Percentiles rank a stretch among this genome's conserved stretches.
phyloP scores from a whole-genome alignment of 64 coral and sea anemone genomes.

The Dendrophyllia cribrosa region DNA sequence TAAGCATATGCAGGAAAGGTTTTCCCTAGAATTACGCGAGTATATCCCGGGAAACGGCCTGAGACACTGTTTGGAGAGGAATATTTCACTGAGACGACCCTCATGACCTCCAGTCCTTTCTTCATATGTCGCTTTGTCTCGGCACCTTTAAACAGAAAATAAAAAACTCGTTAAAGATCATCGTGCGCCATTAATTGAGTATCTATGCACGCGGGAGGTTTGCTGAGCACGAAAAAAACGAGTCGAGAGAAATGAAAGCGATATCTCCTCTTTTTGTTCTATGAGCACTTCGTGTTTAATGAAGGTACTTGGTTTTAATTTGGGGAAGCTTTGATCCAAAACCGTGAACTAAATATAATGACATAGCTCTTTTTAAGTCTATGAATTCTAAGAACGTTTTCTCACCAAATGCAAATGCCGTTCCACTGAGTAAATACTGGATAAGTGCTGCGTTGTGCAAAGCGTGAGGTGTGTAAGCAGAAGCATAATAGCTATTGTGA shows the following conservation, averaged over 20 bases:
- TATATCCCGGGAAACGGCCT: conserved; percentile 50
- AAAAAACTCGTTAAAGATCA: too few relatives aligned
- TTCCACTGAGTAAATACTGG: conserved; percentile 39
- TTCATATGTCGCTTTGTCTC: conserved; percentile 3
- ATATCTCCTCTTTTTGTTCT: too few relatives aligned
- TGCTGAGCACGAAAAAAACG: too few relatives aligned
- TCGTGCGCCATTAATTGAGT: too few relatives aligned
- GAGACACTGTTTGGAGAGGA: conserved; percentile 27
- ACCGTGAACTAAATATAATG: too few relatives aligned
- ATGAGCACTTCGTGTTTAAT: too few relatives aligned
- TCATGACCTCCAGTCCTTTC: neutral
- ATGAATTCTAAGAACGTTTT: neutral
- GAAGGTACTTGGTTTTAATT: too few relatives aligned
- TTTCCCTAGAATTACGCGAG: neutral
- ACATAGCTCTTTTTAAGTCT: too few relatives aligned
- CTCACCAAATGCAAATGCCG: conserved; percentile 5
- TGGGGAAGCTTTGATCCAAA: too few relatives aligned
- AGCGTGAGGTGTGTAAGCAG: conserved; percentile 35
- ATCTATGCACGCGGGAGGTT: too few relatives aligned
- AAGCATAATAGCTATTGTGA: conserved; percentile 21
- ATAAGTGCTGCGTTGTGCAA: neutral
- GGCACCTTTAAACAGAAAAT: neutral
- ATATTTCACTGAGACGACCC: conserved; percentile 9
- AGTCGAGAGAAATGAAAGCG: too few relatives aligned
- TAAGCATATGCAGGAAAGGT: conserved; percentile 36